These are phyloP conservation scores for Eudemis profundana DNA, from an alignment of 2,888 invertebrate genomes.

Conservation along the genomic window DNA sequence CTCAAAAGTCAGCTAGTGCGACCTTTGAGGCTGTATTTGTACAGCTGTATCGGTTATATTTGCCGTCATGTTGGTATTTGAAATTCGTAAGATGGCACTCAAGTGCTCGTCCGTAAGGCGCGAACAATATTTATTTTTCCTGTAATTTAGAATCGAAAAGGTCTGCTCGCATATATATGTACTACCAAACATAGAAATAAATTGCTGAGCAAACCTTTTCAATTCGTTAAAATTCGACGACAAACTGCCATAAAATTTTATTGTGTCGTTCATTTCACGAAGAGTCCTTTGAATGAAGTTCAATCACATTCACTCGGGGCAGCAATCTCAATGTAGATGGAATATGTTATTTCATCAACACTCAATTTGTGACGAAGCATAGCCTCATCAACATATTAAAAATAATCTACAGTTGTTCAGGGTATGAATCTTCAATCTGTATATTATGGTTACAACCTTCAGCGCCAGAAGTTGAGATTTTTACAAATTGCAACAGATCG, in stretches of 20 bases:
- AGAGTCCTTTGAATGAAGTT: constrained; percentile 31
- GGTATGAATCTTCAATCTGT: too few species aligned
- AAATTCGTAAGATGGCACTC: constrained; percentile 44
- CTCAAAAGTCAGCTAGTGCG: constrained; percentile 27
- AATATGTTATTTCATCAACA: too few species aligned
- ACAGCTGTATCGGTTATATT: constrained; percentile 42
- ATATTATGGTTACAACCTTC: too few species aligned
- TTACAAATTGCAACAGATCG: too few species aligned
- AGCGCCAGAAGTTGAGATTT: too few species aligned
- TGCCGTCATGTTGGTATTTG: constrained; percentile 39
- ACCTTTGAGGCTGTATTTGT: constrained; percentile 47
- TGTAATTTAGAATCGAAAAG: constrained; percentile 35
- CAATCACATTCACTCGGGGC: constrained; percentile 31
- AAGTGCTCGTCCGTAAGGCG: constrained; percentile 46
- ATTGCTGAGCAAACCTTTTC: constrained; percentile 45
- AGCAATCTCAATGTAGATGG: too few species aligned
- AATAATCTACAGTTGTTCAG: too few species aligned
- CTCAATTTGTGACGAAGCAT: too few species aligned
- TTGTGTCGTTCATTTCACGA: background rate
- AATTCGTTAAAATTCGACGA: constrained; percentile 45
- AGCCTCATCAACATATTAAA: too few species aligned
- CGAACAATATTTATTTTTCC: constrained; percentile 40
- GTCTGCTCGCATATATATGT: constrained; percentile 39
- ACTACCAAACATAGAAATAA: constrained; percentile 37
- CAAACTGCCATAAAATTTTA: constrained; percentile 45